Evolutionary conservation across 1,140 invertebrate genomes (phyloP).

Genomic region (Drosophila auraria): DNA sequence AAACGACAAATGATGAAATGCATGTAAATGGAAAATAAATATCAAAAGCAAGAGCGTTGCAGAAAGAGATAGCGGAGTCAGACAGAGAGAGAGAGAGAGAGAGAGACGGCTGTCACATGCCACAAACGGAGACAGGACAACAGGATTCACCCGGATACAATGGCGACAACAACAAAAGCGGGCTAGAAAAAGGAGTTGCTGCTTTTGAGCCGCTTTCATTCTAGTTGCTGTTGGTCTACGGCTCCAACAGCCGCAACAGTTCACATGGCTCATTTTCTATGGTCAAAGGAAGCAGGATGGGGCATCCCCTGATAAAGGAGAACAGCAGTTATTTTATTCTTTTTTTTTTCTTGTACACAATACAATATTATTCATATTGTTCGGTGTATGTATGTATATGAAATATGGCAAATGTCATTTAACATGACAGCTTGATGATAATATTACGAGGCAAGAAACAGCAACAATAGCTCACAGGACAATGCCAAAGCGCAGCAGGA

Average conservation of each 20-base stretch:
- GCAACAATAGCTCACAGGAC: conserved; percentile 44
- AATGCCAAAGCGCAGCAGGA: conserved; percentile 46
- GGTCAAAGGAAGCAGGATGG: conserved; percentile 72
- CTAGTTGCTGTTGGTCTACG: conserved; percentile 28
- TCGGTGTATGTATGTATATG: conserved; percentile 68
- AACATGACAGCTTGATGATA: conserved; percentile 84
- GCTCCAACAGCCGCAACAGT: conserved; percentile 71
- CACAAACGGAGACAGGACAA: conserved; percentile 62
- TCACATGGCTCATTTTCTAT: conserved; percentile 80
- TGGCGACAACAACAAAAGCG: conserved; percentile 44
- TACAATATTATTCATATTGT: conserved; percentile 52
- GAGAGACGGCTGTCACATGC: conserved; percentile 64
- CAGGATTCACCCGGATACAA: conserved; percentile 60
- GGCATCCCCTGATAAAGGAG: conserved; percentile 7
- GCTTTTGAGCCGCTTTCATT: conserved; percentile 42
- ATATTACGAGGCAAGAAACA: conserved; percentile 66
- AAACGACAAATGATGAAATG: conserved; percentile 70
- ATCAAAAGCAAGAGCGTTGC: conserved; percentile 33
- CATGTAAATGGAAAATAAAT: conserved; percentile 79
- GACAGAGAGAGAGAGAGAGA: too few relatives aligned
- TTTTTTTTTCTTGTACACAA: conserved; percentile 38
- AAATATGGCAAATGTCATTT: conserved; percentile 85
- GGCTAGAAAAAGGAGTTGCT: conserved; percentile 22
- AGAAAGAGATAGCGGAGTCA: conserved; percentile 3
- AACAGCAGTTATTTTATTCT: conserved; percentile 22